These are phyloP conservation scores for Rotaria socialis DNA, from an alignment of 2,888 invertebrate species.

Conservation along the genomic window DNA sequence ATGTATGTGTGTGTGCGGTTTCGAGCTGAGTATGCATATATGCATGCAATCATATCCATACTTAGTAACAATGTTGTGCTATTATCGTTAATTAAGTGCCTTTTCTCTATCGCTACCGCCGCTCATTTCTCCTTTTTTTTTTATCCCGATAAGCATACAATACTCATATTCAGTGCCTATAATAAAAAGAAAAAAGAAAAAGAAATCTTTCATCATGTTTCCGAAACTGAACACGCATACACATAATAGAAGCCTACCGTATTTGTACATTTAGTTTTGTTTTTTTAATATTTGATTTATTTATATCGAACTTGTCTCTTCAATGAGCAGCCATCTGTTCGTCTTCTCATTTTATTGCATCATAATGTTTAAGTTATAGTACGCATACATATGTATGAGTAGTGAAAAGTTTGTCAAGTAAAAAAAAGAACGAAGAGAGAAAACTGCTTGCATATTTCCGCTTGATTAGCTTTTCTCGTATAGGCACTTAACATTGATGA, in stretches of 20 bases:
- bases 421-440: neutral
- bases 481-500: neutral
- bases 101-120: neutral
- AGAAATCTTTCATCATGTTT: neutral
- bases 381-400: neutral
- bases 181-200: neutral
- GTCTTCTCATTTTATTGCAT: neutral
- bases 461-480: constrained; percentile 6
- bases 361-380: neutral
- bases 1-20: neutral
- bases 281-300: neutral
- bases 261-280: neutral
- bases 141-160: neutral
- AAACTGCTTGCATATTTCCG: constrained; percentile 12
- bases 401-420: neutral
- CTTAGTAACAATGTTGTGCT: neutral
- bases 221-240: neutral
- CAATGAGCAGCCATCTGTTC: neutral
- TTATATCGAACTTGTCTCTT: neutral
- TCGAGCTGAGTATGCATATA: neutral
- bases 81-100: neutral
- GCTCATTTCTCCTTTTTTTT: neutral
- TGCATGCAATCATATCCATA: neutral
- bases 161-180: neutral
- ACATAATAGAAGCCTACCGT: neutral